Conservation (phyloP, 1,140 invertebrate genomes). For the Calephelis virginiensis region DNA sequence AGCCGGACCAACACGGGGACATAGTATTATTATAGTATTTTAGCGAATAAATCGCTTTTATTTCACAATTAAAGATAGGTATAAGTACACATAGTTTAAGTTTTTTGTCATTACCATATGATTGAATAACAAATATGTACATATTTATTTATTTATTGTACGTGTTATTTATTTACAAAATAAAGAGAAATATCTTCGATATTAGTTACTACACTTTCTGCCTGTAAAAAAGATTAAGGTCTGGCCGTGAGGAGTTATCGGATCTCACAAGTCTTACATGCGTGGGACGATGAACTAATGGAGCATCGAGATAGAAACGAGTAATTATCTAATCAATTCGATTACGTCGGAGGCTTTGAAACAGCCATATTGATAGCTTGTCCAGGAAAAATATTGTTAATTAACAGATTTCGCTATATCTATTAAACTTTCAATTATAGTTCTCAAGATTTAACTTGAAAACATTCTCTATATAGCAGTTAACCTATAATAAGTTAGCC, state of each 20-base stretch:
- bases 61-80: no score
- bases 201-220: no score
- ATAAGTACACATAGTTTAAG: no score
- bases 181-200: no score
- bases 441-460: background rate
- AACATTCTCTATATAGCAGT: background rate
- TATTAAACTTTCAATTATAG: slow-evolving; percentile 7
- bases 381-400: slow-evolving; percentile 3
- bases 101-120: no score
- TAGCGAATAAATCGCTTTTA: no score
- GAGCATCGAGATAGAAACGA: slow-evolving; percentile 8
- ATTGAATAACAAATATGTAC: no score
- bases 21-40: no score
- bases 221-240: no score
- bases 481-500: background rate
- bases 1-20: no score
- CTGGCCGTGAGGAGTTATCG: slow-evolving; percentile 1
- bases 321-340: slow-evolving; percentile 37
- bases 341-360: slow-evolving; percentile 32
- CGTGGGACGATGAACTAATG: slow-evolving; percentile 16
- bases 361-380: slow-evolving; percentile 1
- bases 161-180: no score
- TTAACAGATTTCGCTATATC: slow-evolving; percentile 12
- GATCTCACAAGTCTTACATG: slow-evolving; percentile 17
- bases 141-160: no score